Base-by-base conservation (phyloP, 1,140 invertebrate species). In the Lepidurus packardi region DNA sequence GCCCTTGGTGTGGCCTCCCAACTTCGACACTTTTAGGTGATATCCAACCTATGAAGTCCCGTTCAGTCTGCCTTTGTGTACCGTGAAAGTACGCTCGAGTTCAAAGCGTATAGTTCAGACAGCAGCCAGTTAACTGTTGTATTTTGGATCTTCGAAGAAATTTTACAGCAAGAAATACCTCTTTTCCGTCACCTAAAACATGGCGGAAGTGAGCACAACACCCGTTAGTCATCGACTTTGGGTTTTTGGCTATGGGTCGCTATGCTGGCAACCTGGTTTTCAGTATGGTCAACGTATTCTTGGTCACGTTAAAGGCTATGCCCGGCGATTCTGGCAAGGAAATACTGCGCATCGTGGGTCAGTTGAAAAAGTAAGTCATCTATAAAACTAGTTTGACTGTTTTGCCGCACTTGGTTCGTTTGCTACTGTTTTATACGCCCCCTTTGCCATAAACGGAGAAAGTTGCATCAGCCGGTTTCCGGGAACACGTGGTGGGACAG, bases 261-360 rank as follows among this genome's bases (percentile, higher is more conserved):
- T 96, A 5, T 93, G 93, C 85, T 96, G 94, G 94, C 87, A 91
- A 84, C 94, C 93, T 0, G 93, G 93, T 42, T 95, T 96, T 83
- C 87, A 90, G 78, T 94, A 90, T 83, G 86, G 88, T 79, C 88
- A 90, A 81, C 90, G 90, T 42, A 86, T 90, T 6, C 88, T 90
- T 10, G 94, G 94, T 9, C 90, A 90, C 81, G 87, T 93, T 2
- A 88, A 88, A 81, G 93, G 93, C 24, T 96, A 90, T 83, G 86
- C 89, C 1, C 87, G 94, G 73, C 88, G 90, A 83, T 95, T 95
- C 85, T 95, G 92, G 92, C 94, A 96, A 85, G 93, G 93, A 65
- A 95, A 94, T 83, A 90, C 89, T 11, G 91, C 90, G 1, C 93
- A 95, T 83, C 87, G 94, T 74, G 94, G 93, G 9, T 92, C 91